Evolutionary conservation across 2,888 invertebrate species (phyloP).

Genomic region (Eretmocerus hayati): DNA sequence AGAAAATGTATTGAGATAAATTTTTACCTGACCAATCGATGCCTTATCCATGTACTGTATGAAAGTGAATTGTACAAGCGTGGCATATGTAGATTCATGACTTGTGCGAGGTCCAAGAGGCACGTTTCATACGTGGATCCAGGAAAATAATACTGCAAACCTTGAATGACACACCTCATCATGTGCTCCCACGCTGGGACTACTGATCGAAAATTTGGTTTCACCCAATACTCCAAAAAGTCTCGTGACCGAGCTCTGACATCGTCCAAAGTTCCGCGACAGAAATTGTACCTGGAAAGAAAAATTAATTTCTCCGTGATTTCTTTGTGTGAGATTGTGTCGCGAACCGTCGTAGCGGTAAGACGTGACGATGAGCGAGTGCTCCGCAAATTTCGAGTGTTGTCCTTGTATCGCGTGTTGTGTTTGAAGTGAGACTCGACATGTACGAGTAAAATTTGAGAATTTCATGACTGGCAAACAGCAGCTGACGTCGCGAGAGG

Average conservation of each 20-base stretch:
- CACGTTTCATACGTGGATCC: constrained; percentile 31
- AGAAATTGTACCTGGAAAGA: constrained; percentile 40
- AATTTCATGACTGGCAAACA: too few species aligned
- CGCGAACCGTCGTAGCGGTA: too few species aligned
- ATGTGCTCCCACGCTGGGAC: constrained; percentile 46
- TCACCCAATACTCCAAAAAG: constrained; percentile 35
- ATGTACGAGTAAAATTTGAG: too few species aligned
- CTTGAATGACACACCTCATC: constrained; percentile 40
- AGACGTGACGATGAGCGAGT: too few species aligned
- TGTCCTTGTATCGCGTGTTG: too few species aligned
- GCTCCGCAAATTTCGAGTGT: too few species aligned
- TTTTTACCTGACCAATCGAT: constrained; percentile 25
- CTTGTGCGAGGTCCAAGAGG: constrained; percentile 35
- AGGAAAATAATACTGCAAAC: constrained; percentile 36
- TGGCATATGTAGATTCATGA: constrained; percentile 34
- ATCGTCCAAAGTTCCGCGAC: constrained; percentile 39
- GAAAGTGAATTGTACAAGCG: constrained; percentile 28
- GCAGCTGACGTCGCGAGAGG: too few species aligned
- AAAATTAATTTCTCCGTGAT: too few species aligned
- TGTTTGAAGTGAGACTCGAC: too few species aligned
- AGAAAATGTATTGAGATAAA: neutral
- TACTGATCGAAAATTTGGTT: constrained; percentile 37
- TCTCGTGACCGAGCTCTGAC: constrained; percentile 34
- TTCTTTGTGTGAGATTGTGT: too few species aligned
- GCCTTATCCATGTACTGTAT: constrained; percentile 25